Percentiles rank a stretch among this genome's conserved stretches.
Conservation (phyloP, 2,113 vertebrate species). For the Anoplopoma fimbria region DNA sequence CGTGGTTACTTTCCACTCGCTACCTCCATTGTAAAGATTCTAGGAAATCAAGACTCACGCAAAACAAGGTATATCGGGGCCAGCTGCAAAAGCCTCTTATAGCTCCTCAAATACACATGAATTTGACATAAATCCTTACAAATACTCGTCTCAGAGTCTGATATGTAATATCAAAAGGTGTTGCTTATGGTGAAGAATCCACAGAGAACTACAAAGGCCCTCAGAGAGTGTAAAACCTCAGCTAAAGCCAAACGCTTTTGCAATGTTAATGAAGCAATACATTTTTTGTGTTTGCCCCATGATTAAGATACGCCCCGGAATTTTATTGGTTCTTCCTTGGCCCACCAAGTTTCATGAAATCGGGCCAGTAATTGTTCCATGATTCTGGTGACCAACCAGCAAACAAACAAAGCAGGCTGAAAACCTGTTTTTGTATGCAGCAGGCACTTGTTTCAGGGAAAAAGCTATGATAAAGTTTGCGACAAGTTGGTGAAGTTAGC, state of each 20-base stretch:
- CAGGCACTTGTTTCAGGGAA: neutral
- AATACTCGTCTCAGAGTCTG: neutral
- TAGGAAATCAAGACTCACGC: neutral
- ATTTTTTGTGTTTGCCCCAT: neutral
- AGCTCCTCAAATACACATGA: neutral
- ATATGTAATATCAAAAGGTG: neutral
- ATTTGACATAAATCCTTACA: neutral
- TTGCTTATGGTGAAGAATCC: neutral
- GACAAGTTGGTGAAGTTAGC: neutral
- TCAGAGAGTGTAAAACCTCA: neutral
- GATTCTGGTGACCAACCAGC: too few species aligned
- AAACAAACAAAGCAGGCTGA: too few species aligned
- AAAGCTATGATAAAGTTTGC: neutral
- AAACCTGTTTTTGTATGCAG: too few species aligned
- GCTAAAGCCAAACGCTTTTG: too few species aligned
- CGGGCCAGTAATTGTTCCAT: too few species aligned
- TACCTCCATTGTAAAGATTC: neutral
- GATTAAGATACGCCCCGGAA: neutral
- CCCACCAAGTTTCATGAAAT: too few species aligned
- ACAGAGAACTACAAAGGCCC: neutral
- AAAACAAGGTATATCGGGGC: too few species aligned
- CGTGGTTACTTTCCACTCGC: neutral
- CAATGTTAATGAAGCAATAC: neutral
- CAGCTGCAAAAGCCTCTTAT: neutral
- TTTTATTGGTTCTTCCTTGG: too few species aligned